Evolutionary conservation across 2,797 vertebrate species (phyloP).

Genomic region (Manis javanica): DNA sequence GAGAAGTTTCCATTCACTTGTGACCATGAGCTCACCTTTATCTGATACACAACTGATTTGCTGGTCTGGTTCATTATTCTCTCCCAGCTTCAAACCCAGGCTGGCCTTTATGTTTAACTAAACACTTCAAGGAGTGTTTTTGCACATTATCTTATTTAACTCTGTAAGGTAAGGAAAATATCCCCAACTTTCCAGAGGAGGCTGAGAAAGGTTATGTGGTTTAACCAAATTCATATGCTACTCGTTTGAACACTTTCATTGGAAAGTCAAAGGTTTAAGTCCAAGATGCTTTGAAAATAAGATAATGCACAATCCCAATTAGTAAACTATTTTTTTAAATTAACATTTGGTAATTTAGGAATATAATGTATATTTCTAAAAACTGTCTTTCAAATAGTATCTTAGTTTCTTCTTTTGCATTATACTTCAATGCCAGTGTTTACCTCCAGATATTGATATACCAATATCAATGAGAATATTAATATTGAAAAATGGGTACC

Average conservation of each 20-base stretch:
- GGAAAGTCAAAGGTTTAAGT: neutral
- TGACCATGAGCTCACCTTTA: neutral
- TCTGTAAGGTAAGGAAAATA: neutral
- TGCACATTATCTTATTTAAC: neutral
- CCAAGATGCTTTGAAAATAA: neutral
- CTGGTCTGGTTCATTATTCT: neutral
- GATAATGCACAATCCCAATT: neutral
- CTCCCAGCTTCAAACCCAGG: neutral
- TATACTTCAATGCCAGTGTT: neutral
- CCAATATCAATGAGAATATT: neutral
- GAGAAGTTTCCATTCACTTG: neutral
- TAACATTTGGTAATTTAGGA: neutral
- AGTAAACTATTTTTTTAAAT: neutral
- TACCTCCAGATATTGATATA: neutral
- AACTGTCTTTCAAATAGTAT: neutral
- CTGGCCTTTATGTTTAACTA: neutral
- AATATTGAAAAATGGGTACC: neutral
- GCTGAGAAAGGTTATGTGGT: neutral
- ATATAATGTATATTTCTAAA: neutral
- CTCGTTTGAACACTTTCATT: neutral
- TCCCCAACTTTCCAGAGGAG: neutral
- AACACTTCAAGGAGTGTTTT: neutral
- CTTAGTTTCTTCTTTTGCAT: slow-evolving; percentile 8
- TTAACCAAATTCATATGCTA: neutral
- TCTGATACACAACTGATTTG: neutral